phyloP scores from a whole-genome alignment of 2,888 invertebrate species.

The Chalcis sispes region DNA sequence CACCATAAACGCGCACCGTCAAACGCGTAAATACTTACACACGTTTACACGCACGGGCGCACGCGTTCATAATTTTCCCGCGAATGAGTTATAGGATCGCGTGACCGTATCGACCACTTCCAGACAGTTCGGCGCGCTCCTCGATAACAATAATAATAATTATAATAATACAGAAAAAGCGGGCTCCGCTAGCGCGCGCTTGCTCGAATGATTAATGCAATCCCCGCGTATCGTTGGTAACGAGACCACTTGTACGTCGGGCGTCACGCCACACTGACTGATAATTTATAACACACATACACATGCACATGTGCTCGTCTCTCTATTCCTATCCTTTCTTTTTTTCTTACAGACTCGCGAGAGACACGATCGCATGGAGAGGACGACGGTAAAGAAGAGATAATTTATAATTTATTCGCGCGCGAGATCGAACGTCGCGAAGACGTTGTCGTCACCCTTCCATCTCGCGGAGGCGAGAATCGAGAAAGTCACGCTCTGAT shows the following conservation, averaged over 20 bases:
- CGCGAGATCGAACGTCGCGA: slow-evolving; percentile 13
- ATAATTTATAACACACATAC: slow-evolving; percentile 42
- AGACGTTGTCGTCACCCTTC: slow-evolving; percentile 47
- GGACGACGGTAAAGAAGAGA: neutral
- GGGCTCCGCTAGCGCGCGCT: neutral
- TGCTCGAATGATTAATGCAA: slow-evolving; percentile 22
- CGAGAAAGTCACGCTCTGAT: slow-evolving; percentile 33
- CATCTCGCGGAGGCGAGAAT: neutral
- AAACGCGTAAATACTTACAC: neutral
- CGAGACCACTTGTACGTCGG: slow-evolving; percentile 46
- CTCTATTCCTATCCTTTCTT: too few species aligned
- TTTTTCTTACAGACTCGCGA: too few species aligned
- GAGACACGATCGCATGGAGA: neutral
- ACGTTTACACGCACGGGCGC: neutral
- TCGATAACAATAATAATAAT: slow-evolving; percentile 52
- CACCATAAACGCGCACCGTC: neutral
- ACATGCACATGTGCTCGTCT: neutral
- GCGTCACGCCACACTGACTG: slow-evolving; percentile 42
- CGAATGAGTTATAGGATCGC: slow-evolving; percentile 54
- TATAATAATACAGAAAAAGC: slow-evolving; percentile 51
- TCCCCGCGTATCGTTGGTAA: slow-evolving; percentile 43
- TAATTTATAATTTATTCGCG: slow-evolving; percentile 49
- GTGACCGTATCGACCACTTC: slow-evolving; percentile 38
- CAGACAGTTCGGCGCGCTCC: slow-evolving; percentile 18
- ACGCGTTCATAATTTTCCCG: slow-evolving; percentile 54